Conservation (phyloP, 2,888 invertebrate species). For the Therioaphis trifolii region DNA sequence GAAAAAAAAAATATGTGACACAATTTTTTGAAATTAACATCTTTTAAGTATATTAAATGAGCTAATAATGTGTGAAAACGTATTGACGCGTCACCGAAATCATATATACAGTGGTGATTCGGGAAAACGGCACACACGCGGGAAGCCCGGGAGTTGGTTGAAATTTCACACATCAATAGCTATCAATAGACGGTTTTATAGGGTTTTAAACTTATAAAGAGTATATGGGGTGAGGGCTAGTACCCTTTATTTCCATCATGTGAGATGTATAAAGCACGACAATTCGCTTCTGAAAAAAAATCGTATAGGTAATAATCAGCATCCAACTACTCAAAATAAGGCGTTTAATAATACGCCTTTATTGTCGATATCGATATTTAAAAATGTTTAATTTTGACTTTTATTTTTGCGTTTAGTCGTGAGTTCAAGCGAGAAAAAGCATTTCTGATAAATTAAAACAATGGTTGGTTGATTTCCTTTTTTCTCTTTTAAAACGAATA, state of each 20-base stretch:
- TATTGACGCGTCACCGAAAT: slow-evolving; percentile 4
- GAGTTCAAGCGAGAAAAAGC: background rate
- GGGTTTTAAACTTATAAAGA: slow-evolving; percentile 25
- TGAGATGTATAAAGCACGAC: background rate
- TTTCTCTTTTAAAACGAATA: background rate
- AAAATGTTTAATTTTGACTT: slow-evolving; percentile 20
- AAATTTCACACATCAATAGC: slow-evolving; percentile 57
- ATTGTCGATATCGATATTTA: background rate
- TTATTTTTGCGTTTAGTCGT: background rate
- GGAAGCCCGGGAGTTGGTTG: slow-evolving; percentile 20
- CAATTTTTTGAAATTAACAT: too few relatives aligned
- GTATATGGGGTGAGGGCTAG: slow-evolving; percentile 23
- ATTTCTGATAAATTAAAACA: slow-evolving; percentile 29
- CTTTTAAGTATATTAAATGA: background rate
- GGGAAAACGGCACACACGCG: slow-evolving; percentile 10
- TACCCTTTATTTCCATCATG: slow-evolving; percentile 39
- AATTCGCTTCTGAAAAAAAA: slow-evolving; percentile 46
- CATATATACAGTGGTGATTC: slow-evolving; percentile 16
- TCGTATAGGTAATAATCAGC: slow-evolving; percentile 27
- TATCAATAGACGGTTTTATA: slow-evolving; percentile 57
- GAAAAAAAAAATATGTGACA: too few relatives aligned
- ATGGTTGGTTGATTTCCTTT: slow-evolving; percentile 6
- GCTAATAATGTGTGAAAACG: slow-evolving; percentile 41
- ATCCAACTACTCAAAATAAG: slow-evolving; percentile 19
- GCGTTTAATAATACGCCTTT: slow-evolving; percentile 10